A percentile compares a stretch with the other conserved stretches of the same genome.
These are phyloP conservation scores for Drosophila colorata DNA, from an alignment of 2,888 invertebrate genomes.

Conservation along the genomic window DNA sequence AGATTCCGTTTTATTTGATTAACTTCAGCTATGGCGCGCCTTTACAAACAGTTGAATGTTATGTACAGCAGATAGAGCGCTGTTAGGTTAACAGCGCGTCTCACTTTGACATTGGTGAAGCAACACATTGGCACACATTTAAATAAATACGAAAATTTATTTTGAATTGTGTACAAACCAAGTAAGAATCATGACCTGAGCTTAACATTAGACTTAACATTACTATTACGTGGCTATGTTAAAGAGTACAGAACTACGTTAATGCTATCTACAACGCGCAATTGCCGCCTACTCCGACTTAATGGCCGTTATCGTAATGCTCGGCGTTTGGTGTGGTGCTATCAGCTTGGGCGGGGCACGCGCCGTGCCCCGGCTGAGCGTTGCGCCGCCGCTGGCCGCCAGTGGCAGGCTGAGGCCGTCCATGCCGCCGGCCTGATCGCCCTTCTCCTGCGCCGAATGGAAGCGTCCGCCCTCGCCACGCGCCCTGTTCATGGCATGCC, in stretches of 20 bases:
- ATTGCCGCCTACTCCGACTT: slow-evolving; percentile 69
- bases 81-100: not conserved
- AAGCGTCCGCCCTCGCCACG: slow-evolving; percentile 98
- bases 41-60: too few relatives aligned
- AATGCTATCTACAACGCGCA: slow-evolving; percentile 55
- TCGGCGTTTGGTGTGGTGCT: slow-evolving; percentile 84
- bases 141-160: slow-evolving; percentile 69
- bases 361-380: slow-evolving; percentile 62
- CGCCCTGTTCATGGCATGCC: slow-evolving; percentile 98
- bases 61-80: not conserved
- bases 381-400: slow-evolving; percentile 63
- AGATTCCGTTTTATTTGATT: too few relatives aligned
- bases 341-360: slow-evolving; percentile 84
- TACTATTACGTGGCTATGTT: slow-evolving; percentile 14
- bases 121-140: slow-evolving; percentile 19
- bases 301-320: slow-evolving; percentile 84
- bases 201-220: slow-evolving; percentile 40
- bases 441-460: slow-evolving; percentile 88
- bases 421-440: slow-evolving; percentile 58
- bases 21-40: too few relatives aligned
- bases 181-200: slow-evolving; percentile 31
- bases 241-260: slow-evolving; percentile 18
- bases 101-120: not conserved
- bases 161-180: slow-evolving; percentile 42
- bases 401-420: slow-evolving; percentile 55